Conservation (phyloP, 1,140 invertebrate species). For the Conus ventricosus region DNA sequence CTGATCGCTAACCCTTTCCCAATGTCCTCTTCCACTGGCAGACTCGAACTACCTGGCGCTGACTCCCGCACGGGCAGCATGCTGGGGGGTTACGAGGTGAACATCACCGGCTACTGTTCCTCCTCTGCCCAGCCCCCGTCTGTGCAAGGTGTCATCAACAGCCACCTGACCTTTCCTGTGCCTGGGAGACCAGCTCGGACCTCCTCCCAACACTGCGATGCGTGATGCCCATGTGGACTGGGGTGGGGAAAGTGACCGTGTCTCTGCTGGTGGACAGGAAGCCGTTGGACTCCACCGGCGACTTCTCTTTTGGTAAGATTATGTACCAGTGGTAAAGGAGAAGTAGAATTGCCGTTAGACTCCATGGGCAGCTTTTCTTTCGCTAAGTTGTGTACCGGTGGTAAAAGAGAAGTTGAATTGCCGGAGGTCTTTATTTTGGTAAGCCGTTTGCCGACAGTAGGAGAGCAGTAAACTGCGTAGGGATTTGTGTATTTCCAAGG, state of each 20-base stretch:
- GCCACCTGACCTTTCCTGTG: conserved; percentile 51
- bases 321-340: too few relatives aligned
- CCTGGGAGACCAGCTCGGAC: neutral
- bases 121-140: neutral
- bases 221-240: conserved; percentile 49
- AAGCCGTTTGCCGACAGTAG: too few relatives aligned
- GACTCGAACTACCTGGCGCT: conserved; percentile 47
- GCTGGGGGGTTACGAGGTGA: conserved; percentile 53
- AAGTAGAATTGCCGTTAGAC: too few relatives aligned
- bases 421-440: too few relatives aligned
- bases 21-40: neutral
- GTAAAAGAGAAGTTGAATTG: too few relatives aligned
- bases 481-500: too few relatives aligned
- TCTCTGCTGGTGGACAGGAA: conserved; percentile 44
- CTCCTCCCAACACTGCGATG: conserved; percentile 33
- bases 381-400: too few relatives aligned
- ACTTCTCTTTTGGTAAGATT: conserved; percentile 49
- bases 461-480: too few relatives aligned
- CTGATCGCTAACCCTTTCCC: too few relatives aligned
- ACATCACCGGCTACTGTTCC: conserved; percentile 54
- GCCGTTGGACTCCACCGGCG: conserved; percentile 47
- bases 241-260: conserved; percentile 52
- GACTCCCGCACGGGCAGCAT: conserved; percentile 45
- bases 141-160: conserved; percentile 43
- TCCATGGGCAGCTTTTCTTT: too few relatives aligned